Conservation (phyloP, 30 jellyfish, hydroid and myxozoan genomes). For the Cassiopea andromeda region DNA sequence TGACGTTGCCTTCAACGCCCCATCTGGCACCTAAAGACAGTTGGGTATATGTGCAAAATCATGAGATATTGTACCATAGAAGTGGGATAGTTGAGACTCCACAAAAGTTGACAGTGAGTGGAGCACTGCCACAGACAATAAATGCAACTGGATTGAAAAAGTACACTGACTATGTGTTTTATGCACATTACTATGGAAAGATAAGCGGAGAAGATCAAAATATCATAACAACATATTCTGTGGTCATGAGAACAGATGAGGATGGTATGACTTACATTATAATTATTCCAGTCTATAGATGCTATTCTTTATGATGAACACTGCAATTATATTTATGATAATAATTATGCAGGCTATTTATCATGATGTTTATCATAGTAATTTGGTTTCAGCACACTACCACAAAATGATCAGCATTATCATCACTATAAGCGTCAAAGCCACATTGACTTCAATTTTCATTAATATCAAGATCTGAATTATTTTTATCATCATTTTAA, state of each 20-base stretch:
- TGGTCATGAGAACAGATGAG: slow-evolving; percentile 20
- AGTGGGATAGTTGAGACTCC: not conserved
- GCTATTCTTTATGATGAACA: too few relatives aligned
- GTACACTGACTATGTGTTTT: slow-evolving; percentile 37
- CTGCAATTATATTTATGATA: too few relatives aligned
- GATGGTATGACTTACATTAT: not conserved
- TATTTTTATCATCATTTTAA: too few relatives aligned
- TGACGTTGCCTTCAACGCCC: slow-evolving; percentile 21
- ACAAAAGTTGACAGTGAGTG: not conserved
- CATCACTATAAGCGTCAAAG: too few relatives aligned
- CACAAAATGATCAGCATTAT: too few relatives aligned
- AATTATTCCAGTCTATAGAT: not conserved
- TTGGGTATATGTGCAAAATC: slow-evolving; percentile 16
- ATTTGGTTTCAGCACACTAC: too few relatives aligned
- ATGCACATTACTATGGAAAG: slow-evolving; percentile 39
- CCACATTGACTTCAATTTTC: too few relatives aligned
- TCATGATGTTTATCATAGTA: too few relatives aligned
- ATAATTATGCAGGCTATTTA: too few relatives aligned
- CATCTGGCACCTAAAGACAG: slow-evolving; percentile 20
- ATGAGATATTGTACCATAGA: slow-evolving; percentile 21
- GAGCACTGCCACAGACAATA: slow-evolving; percentile 24
- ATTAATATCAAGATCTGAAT: too few relatives aligned
- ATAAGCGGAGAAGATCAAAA: slow-evolving; percentile 6
- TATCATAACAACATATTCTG: slow-evolving; percentile 17
- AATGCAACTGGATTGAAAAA: slow-evolving; percentile 22